These are phyloP conservation scores for Urocynchramus pylzowi DNA, from an alignment of 2,113 vertebrate genomes.

Conservation along the genomic window DNA sequence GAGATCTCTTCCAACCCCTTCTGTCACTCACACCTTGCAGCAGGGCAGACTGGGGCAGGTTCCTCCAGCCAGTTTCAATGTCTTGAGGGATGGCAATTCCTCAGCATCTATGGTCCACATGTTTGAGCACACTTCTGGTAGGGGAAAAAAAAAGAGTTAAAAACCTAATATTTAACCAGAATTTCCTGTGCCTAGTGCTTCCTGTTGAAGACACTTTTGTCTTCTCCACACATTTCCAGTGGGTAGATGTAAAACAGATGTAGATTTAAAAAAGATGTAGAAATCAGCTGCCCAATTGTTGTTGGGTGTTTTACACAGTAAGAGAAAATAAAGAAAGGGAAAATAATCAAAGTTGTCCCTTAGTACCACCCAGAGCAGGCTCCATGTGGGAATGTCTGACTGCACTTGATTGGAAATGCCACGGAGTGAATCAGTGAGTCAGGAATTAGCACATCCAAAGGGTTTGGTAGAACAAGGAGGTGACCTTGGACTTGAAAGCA, in stretches of 20 bases:
- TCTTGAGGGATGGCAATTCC: background rate
- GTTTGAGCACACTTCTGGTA: background rate
- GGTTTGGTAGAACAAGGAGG: background rate
- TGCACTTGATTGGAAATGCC: background rate
- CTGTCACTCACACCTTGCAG: background rate
- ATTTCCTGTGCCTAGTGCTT: background rate
- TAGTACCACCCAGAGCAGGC: background rate
- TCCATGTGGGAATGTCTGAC: background rate
- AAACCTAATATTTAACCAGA: background rate
- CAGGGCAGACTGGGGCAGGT: background rate
- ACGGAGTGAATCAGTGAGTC: background rate
- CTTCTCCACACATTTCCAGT: background rate
- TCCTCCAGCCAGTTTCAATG: background rate
- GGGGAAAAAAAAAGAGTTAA: background rate
- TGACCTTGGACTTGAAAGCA: background rate
- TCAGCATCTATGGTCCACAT: background rate
- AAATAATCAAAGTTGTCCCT: background rate
- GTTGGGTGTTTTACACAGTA: accelerated
- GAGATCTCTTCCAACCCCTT: background rate
- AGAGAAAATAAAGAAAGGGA: background rate
- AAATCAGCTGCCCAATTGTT: background rate
- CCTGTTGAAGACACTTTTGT: background rate
- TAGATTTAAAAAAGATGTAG: background rate
- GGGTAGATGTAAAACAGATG: too few species aligned
- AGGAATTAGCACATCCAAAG: background rate